phyloP scores from a whole-genome alignment of 2,888 invertebrate species.

The Yponomeuta sedellus region DNA sequence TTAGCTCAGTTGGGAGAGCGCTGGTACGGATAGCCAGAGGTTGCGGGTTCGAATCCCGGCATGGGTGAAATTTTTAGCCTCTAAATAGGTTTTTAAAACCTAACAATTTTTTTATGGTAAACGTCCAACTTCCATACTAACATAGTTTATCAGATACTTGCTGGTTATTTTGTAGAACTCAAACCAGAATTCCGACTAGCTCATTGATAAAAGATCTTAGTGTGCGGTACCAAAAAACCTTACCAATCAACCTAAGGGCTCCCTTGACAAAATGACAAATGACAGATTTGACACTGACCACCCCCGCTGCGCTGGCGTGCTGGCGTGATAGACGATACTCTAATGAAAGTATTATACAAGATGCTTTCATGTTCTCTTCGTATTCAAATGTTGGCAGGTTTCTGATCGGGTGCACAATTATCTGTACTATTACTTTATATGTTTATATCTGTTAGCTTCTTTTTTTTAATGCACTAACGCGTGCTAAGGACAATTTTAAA shows the following conservation, averaged over 20 bases:
- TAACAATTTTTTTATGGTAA: too few species aligned
- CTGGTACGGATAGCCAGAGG: too few species aligned
- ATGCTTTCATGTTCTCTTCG: background rate
- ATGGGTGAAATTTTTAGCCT: too few species aligned
- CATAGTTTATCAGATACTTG: too few species aligned
- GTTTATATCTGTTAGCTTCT: too few species aligned
- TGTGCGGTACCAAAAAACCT: background rate
- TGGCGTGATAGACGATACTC: slow-evolving; percentile 18
- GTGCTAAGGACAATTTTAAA: too few species aligned
- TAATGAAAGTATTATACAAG: slow-evolving; percentile 31
- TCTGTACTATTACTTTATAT: too few species aligned
- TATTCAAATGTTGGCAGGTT: background rate
- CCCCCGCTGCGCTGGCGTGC: slow-evolving; percentile 16
- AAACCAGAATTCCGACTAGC: background rate
- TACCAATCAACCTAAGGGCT: slow-evolving; percentile 4
- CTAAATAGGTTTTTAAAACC: too few species aligned
- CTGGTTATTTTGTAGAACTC: background rate
- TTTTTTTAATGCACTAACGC: too few species aligned
- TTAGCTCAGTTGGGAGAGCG: too few species aligned
- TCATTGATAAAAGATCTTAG: background rate
- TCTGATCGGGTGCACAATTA: background rate
- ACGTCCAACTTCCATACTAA: too few species aligned
- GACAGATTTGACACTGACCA: slow-evolving; percentile 16
- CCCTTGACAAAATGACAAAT: slow-evolving; percentile 17
- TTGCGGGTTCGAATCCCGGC: too few species aligned